phyloP scores from a whole-genome alignment of 2,113 vertebrate genomes.

The Burhinus oedicnemus region DNA sequence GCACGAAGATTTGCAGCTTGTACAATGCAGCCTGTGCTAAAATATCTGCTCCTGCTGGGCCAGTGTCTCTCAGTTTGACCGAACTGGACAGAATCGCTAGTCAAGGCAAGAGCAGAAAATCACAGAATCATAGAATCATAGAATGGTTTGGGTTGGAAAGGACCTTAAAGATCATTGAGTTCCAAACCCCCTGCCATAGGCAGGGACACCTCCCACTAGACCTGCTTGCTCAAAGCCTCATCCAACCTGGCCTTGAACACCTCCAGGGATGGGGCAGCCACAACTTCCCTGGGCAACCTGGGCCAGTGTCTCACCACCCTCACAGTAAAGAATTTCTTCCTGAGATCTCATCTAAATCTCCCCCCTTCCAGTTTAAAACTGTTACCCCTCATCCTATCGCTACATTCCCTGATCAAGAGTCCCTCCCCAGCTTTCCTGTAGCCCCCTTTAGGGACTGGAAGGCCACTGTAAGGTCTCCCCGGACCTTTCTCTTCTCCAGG shows the following conservation, averaged over 20 bases:
- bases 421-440: background rate
- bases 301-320: background rate
- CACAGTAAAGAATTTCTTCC: background rate
- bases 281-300: background rate
- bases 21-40: background rate
- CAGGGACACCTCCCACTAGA: background rate
- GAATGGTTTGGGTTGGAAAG: background rate
- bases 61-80: background rate
- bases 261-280: background rate
- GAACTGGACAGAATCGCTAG: rapidly evolving
- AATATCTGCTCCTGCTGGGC: background rate
- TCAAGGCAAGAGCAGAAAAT: background rate
- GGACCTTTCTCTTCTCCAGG: background rate
- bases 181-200: too few relatives aligned
- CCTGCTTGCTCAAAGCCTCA: background rate
- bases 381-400: background rate
- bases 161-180: background rate
- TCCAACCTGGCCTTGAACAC: background rate
- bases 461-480: background rate
- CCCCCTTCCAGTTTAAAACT: background rate
- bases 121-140: background rate
- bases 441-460: background rate
- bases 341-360: background rate
- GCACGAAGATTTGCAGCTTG: background rate
- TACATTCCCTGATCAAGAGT: background rate